A percentile compares a stretch with the other conserved stretches of the same genome.
phyloP scores from a whole-genome alignment of 2,113 vertebrate genomes.

The Psilopsiagon aurifrons region DNA sequence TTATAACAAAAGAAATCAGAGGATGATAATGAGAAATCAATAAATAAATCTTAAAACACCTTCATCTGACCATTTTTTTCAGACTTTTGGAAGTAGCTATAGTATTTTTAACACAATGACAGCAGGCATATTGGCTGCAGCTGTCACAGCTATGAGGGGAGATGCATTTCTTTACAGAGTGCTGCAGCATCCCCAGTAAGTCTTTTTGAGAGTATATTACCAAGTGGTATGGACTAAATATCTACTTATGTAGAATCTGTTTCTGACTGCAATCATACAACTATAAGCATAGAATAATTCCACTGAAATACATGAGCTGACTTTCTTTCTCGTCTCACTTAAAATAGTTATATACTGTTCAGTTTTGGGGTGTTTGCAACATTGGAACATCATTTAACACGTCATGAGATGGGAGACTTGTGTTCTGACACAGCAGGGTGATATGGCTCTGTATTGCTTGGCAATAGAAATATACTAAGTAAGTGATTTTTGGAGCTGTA shows the following conservation, averaged over 20 bases:
- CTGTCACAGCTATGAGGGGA: neutral
- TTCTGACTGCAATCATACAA: neutral
- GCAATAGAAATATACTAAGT: neutral
- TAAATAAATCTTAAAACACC: neutral
- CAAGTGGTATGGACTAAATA: neutral
- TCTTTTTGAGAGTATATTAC: neutral
- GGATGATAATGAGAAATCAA: neutral
- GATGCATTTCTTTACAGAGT: neutral
- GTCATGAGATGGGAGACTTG: neutral
- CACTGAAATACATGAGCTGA: neutral
- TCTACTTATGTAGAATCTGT: neutral
- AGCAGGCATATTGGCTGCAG: neutral
- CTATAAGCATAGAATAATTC: neutral
- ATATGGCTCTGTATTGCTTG: rapidly evolving
- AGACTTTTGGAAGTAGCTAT: neutral
- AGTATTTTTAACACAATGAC: neutral
- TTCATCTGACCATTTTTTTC: neutral
- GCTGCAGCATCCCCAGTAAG: neutral
- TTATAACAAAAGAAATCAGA: neutral
- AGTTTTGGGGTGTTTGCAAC: neutral
- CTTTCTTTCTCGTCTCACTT: neutral
- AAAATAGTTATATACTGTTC: neutral
- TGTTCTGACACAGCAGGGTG: neutral
- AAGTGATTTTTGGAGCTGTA: neutral
- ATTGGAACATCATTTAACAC: neutral